phyloP scores from a whole-genome alignment of 2,113 vertebrate genomes.

The Cynopterus brachyotis region DNA sequence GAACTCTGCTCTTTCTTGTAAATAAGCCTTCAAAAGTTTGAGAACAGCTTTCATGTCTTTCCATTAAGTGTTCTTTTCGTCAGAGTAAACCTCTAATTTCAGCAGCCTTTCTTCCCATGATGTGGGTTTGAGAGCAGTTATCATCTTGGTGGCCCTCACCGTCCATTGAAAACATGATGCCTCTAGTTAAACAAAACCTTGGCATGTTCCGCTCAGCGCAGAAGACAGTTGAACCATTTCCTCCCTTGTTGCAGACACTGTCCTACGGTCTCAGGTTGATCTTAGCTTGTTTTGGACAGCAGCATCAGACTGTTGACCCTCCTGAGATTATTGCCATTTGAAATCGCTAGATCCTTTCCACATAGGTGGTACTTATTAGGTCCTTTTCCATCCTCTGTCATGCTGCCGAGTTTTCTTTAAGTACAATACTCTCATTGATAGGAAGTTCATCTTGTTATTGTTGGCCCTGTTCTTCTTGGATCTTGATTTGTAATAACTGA shows the following conservation, averaged over 20 bases:
- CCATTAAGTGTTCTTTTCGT: not conserved
- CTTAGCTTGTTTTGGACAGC: not conserved
- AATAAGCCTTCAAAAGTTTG: not conserved
- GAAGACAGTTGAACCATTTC: fast-evolving
- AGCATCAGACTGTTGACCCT: no score
- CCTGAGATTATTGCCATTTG: not conserved
- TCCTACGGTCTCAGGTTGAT: not conserved
- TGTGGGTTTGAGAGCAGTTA: not conserved
- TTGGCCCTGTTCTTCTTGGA: not conserved
- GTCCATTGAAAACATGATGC: not conserved
- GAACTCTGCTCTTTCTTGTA: not conserved
- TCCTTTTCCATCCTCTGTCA: not conserved
- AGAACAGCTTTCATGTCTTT: not conserved
- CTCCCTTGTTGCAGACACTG: not conserved
- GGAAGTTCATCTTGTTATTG: not conserved
- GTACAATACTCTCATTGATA: not conserved
- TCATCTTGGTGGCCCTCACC: not conserved
- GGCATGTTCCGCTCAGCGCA: not conserved
- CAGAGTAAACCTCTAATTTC: not conserved
- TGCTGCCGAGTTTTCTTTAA: not conserved
- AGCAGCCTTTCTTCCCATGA: not conserved
- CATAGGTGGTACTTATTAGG: not conserved
- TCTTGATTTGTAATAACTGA: not conserved
- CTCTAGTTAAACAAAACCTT: not conserved
- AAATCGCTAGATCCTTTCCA: not conserved